Conservation (phyloP, 1,140 invertebrate genomes). For the Drosophila sp. region DNA sequence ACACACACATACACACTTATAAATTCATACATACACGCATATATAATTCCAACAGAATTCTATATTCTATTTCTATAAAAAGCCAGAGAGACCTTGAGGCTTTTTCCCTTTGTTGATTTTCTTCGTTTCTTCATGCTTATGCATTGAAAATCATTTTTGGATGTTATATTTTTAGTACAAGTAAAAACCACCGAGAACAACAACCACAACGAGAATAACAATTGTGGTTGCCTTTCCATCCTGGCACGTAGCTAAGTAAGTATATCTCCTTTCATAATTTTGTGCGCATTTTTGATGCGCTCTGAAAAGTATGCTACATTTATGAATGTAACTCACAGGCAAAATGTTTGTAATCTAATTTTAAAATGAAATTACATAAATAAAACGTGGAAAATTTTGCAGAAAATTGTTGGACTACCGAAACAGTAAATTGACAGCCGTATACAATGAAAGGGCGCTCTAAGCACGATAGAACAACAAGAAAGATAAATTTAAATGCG, state of each 20-base stretch:
- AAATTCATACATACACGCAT: not conserved
- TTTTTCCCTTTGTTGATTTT: slow-evolving; percentile 15
- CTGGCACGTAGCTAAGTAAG: slow-evolving; percentile 24
- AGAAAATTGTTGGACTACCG: slow-evolving; percentile 53
- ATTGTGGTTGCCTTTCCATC: slow-evolving; percentile 3
- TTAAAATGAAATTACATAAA: slow-evolving; percentile 67
- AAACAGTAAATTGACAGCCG: not conserved
- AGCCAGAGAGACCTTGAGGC: slow-evolving; percentile 45
- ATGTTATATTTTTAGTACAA: slow-evolving; percentile 51
- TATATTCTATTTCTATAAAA: slow-evolving; percentile 34
- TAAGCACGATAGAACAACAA: not conserved
- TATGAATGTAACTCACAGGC: slow-evolving; percentile 41
- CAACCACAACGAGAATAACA: not conserved
- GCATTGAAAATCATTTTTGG: slow-evolving; percentile 43
- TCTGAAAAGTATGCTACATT: slow-evolving; percentile 37
- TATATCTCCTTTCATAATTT: slow-evolving; percentile 47
- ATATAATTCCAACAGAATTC: slow-evolving; percentile 1
- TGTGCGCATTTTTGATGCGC: slow-evolving; percentile 54
- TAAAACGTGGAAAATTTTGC: slow-evolving; percentile 44
- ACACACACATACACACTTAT: slow-evolving; percentile 10
- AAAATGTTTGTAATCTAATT: slow-evolving; percentile 64
- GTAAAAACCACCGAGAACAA: slow-evolving; percentile 36
- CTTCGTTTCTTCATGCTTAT: slow-evolving; percentile 9
- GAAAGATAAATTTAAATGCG: not conserved
- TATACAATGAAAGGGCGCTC: not conserved